phyloP scores from a whole-genome alignment of 1,140 invertebrate species.

The Xylocopa sonorina region DNA sequence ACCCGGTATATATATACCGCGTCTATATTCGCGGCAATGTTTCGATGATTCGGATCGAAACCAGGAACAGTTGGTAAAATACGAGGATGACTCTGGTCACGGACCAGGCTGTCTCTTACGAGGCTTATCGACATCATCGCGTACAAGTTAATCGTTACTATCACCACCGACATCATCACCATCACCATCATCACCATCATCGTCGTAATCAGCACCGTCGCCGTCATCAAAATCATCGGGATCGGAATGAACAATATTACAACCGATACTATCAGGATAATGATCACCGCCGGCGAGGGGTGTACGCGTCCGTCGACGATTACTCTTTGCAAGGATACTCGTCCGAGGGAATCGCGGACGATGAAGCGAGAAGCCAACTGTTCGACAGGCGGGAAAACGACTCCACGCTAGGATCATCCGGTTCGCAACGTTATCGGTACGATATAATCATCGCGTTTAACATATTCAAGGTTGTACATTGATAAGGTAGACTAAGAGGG shows the following conservation, averaged over 20 bases:
- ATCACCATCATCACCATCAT: slow-evolving; percentile 59
- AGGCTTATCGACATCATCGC: slow-evolving; percentile 74
- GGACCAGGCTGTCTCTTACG: slow-evolving; percentile 73
- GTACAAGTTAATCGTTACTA: slow-evolving; percentile 49
- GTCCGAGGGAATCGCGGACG: slow-evolving; percentile 65
- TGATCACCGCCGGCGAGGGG: slow-evolving; percentile 62
- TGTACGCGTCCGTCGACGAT: slow-evolving; percentile 65
- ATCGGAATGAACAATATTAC: too few relatives aligned
- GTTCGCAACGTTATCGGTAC: slow-evolving; percentile 69
- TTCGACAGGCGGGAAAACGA: slow-evolving; percentile 62
- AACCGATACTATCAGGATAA: slow-evolving; percentile 38
- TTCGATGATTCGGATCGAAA: too few relatives aligned
- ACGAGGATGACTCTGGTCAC: slow-evolving; percentile 82
- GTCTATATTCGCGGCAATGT: too few relatives aligned
- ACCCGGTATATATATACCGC: too few relatives aligned
- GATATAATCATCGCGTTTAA: slow-evolving; percentile 65
- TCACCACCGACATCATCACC: slow-evolving; percentile 55
- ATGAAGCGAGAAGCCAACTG: slow-evolving; percentile 60
- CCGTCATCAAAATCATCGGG: too few relatives aligned
- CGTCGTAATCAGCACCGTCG: slow-evolving; percentile 49
- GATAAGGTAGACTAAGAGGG: too few relatives aligned
- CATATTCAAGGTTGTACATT: too few relatives aligned
- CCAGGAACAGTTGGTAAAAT: too few relatives aligned
- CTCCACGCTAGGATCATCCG: slow-evolving; percentile 53
- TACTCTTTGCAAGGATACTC: slow-evolving; percentile 70